Evolutionary conservation across 2,113 vertebrate genomes (phyloP), one percentile per base, ranked within the genome.

Genomic region (Elachura formosa): DNA sequence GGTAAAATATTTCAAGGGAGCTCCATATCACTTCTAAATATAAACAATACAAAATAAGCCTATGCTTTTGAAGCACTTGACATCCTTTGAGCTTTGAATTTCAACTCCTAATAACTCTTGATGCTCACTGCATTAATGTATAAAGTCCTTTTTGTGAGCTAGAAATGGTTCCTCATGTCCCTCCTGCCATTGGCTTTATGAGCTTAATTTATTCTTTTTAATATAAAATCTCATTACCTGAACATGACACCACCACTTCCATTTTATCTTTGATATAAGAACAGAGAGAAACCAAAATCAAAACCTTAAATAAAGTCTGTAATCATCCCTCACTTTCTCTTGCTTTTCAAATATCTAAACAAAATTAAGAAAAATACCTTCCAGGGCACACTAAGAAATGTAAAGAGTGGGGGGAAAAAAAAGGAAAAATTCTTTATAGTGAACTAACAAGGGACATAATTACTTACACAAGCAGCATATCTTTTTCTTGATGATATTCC

Each of bases 141-240:
- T 91, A 92, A 97, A 95, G 91, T 92, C 95, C 95, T 96, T 95
- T 96, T 96, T 87, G 77, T 88, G 96, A 96, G 96, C 55, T 91
- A 62, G 91, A 78, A 97, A 94, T 75, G 48, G 96, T 94, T 97
- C 96, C 62, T 77, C 97, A 93, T 91, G 86, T 97, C 93, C 96
- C 97, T 97, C 95, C 97, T 93, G 92, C 96, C 96, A 96, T 58
- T 90, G 64, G 94, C 78, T 97, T 98, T 97, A 98, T 98, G 94
- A 98, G 96, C 98, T 98, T 98, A 98, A 98, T 98, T 98, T 98
- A 98, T 98, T 98, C 98, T 98, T 98, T 98, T 98, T 98, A 98
- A 98, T 98, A 98, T 98, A 98, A 98, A 98, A 98, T 98, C 98
- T 98, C 98, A 98, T 98, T 98, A 98, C 98, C 98, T 98, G 98